Percentiles rank a stretch among this genome's conserved stretches.
Evolutionary conservation across 1,140 invertebrate genomes (phyloP).

Genomic region (Ptiloglossa arizonensis): DNA sequence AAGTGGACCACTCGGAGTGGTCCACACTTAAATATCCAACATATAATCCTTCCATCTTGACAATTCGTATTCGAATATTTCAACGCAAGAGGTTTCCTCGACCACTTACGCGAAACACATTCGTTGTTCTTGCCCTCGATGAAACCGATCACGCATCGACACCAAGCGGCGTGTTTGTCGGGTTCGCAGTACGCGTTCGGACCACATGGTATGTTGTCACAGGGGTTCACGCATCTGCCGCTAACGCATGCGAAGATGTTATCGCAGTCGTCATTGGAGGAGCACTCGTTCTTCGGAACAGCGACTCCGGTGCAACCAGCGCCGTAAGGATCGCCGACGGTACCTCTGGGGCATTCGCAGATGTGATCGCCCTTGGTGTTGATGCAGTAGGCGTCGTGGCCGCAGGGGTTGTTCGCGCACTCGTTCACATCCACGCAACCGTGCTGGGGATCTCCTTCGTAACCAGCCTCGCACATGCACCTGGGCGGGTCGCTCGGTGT

Average conservation of each 20-base stretch:
- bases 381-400: slow-evolving; percentile 91
- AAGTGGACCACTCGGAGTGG: too few relatives aligned
- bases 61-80: not conserved
- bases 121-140: slow-evolving; percentile 88
- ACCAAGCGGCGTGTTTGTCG: slow-evolving; percentile 93
- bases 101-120: slow-evolving; percentile 88
- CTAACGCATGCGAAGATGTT: slow-evolving; percentile 89
- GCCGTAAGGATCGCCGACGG: slow-evolving; percentile 91
- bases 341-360: slow-evolving; percentile 91
- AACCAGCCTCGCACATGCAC: slow-evolving; percentile 93
- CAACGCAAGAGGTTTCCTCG: not conserved
- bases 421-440: slow-evolving; percentile 94
- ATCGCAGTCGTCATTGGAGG: slow-evolving; percentile 89
- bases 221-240: slow-evolving; percentile 91
- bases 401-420: slow-evolving; percentile 90
- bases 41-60: too few relatives aligned
- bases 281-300: slow-evolving; percentile 84
- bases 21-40: too few relatives aligned
- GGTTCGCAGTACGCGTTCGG: slow-evolving; percentile 93
- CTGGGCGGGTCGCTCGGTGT: slow-evolving; percentile 93
- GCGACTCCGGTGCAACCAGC: slow-evolving; percentile 86
- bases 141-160: slow-evolving; percentile 91
- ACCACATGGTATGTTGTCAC: slow-evolving; percentile 89
- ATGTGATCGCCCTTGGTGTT: slow-evolving; percentile 92
- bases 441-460: slow-evolving; percentile 90